phyloP scores from a whole-genome alignment of 2,888 invertebrate genomes.

The Drosophila percnosoma region DNA sequence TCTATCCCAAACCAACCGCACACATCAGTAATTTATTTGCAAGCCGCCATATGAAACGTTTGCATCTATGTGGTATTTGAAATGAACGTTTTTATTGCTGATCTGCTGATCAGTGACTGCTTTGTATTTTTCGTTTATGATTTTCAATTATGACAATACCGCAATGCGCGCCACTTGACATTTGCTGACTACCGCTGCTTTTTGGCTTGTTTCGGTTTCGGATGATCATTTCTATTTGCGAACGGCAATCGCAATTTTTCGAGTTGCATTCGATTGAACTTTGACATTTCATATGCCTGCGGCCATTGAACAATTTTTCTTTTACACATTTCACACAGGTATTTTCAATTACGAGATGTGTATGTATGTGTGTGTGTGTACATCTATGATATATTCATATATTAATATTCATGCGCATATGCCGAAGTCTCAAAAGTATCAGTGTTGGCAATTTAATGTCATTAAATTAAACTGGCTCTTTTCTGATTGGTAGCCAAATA shows the following conservation, averaged over 20 bases:
- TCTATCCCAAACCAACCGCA: neutral
- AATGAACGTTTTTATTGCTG: conserved; percentile 32
- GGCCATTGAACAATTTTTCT: conserved; percentile 20
- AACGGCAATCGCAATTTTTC: conserved; percentile 30
- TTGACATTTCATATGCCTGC: conserved; percentile 31
- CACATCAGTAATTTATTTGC: conserved; percentile 27
- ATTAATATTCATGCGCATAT: neutral
- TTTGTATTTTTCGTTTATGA: conserved; percentile 21
- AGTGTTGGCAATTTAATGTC: neutral
- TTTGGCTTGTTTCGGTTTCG: conserved; percentile 21
- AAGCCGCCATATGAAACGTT: conserved; percentile 27
- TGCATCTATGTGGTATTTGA: conserved; percentile 15
- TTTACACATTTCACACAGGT: conserved; percentile 25
- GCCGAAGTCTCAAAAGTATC: neutral
- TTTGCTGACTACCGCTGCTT: conserved; percentile 28
- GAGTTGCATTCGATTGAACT: conserved; percentile 45
- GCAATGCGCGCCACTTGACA: conserved; percentile 46
- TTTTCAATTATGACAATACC: conserved; percentile 20
- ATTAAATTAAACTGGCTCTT: neutral
- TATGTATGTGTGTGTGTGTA: neutral
- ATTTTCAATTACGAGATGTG: conserved; percentile 24
- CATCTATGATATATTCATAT: neutral
- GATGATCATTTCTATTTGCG: conserved; percentile 56
- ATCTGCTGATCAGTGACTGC: conserved; percentile 15
- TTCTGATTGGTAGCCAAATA: neutral